These are phyloP conservation scores for Leptinotarsa haldemani DNA, from an alignment of 2,888 invertebrate species.

Conservation along the genomic window DNA sequence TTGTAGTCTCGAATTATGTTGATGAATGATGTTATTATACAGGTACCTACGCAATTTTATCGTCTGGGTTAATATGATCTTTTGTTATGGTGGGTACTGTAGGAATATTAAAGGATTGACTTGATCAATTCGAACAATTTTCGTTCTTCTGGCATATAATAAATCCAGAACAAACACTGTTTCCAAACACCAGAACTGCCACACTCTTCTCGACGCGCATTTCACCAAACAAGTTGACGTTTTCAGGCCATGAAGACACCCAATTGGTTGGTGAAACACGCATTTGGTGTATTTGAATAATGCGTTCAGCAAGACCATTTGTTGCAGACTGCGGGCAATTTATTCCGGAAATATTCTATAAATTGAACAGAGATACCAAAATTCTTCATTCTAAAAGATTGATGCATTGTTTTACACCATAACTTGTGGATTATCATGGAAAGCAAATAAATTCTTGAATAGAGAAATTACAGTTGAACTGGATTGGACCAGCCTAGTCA, in stretches of 20 bases:
- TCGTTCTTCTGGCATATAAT: no score
- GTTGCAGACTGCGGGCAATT: not conserved
- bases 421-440: not conserved
- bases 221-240: not conserved
- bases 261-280: no score
- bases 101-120: not conserved
- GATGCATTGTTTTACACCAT: not conserved
- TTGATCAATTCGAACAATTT: no score
- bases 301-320: conserved; percentile 13
- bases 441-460: not conserved
- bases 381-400: conserved; percentile 9
- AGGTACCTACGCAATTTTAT: not conserved
- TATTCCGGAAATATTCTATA: conserved; percentile 11
- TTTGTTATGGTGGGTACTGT: not conserved
- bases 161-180: not conserved
- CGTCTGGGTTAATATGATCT: not conserved
- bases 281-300: not conserved
- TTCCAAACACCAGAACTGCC: not conserved
- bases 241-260: no score
- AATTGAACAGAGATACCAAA: not conserved
- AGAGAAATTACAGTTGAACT: not conserved
- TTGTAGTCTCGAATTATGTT: not conserved
- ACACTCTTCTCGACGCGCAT: not conserved
- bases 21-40: not conserved
- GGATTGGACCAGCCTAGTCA: not conserved